Evolutionary conservation across 1,140 invertebrate species (phyloP).

Genomic region (Battus philenor): DNA sequence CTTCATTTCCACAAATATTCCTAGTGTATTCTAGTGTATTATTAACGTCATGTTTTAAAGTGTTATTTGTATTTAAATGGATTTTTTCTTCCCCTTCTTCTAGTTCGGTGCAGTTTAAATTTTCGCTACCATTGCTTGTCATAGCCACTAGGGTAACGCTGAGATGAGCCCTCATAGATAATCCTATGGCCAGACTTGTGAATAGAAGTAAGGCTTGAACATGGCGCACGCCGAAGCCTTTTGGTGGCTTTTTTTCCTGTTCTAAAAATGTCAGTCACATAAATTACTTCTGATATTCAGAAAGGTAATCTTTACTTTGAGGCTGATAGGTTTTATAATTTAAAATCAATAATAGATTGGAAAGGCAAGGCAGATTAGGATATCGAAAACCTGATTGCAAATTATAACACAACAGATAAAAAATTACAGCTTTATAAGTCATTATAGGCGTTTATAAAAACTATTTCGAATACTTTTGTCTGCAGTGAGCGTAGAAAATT

Average conservation of each 20-base stretch:
- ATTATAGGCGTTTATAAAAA: no score
- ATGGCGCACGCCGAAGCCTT: slow-evolving; percentile 79
- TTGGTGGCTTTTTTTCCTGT: slow-evolving; percentile 8
- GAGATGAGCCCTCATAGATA: slow-evolving; percentile 79
- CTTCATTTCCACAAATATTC: background rate
- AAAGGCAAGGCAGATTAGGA: background rate
- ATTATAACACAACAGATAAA: background rate
- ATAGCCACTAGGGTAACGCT: slow-evolving; percentile 84
- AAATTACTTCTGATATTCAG: background rate
- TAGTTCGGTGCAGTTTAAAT: background rate
- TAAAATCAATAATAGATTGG: background rate
- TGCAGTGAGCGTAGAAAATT: no score
- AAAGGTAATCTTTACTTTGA: background rate
- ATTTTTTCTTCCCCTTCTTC: background rate
- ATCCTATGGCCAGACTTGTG: slow-evolving; percentile 77
- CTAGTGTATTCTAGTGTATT: background rate
- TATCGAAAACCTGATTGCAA: no score
- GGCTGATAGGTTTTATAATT: background rate
- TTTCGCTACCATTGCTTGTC: slow-evolving; percentile 49
- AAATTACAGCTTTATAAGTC: background rate
- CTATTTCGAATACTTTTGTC: no score
- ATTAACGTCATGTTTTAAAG: no score
- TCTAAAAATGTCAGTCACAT: background rate
- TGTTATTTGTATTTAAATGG: background rate
- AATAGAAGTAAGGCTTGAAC: slow-evolving; percentile 79